These are phyloP conservation scores for Eledone cirrhosa DNA, from an alignment of 2,888 invertebrate species.

Conservation along the genomic window DNA sequence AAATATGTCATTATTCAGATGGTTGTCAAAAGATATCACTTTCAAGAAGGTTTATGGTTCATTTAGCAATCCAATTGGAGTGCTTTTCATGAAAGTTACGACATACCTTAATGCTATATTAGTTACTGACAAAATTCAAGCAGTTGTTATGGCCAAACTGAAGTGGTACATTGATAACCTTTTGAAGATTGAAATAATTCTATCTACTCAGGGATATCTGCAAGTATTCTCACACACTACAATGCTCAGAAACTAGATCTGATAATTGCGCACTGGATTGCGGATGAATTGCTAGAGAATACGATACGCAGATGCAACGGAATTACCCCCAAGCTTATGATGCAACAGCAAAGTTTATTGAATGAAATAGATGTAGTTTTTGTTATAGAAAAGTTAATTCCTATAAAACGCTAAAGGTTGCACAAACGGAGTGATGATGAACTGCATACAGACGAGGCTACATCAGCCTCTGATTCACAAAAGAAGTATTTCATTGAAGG, in stretches of 20 bases:
- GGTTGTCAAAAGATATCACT: background rate
- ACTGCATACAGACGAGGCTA: background rate
- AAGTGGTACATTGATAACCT: background rate
- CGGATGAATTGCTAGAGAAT: background rate
- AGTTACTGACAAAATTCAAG: background rate
- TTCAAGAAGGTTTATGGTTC: background rate
- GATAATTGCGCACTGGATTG: background rate
- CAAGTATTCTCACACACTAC: background rate
- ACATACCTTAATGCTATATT: background rate
- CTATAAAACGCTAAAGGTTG: background rate
- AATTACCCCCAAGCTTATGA: background rate
- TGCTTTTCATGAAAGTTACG: background rate
- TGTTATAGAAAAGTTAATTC: background rate
- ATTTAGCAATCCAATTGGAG: background rate
- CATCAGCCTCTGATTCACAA: background rate
- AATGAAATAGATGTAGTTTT: background rate
- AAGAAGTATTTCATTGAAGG: background rate
- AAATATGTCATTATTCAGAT: background rate
- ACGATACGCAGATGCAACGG: background rate
- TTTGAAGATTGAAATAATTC: background rate
- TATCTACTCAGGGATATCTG: background rate
- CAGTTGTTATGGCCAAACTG: background rate
- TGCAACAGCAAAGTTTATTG: background rate
- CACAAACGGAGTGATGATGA: background rate
- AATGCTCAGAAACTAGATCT: background rate